Base-by-base conservation (phyloP, 2,113 vertebrate genomes). In the Takifugu flavidus region DNA sequence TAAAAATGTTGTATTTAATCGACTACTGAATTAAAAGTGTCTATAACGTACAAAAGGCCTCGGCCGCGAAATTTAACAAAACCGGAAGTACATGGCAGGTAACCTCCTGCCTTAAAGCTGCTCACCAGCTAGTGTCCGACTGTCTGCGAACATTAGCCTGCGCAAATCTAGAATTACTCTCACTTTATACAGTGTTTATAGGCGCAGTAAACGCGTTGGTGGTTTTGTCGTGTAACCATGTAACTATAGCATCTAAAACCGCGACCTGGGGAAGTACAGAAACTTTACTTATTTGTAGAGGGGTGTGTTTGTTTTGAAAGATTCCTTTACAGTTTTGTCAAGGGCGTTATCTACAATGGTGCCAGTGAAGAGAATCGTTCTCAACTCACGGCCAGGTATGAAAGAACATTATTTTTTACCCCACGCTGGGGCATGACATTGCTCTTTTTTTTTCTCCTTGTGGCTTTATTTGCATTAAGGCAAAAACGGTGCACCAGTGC, bases 351-450 rank as follows among this genome's bases (percentile, higher is more conserved):
- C 34, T 39, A 2, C 34, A 39, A 39, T 34, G 13, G 87, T 90
- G 77, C 79, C 65, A 8, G 82, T 93, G 65, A 88, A 92, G 69
- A 91, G 91, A 89, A 90, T 96, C 13, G 88, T 96, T 29, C 72
- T 98, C 62, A 85, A 88, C 74, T 95, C 93, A 31, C 88, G 93
- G 47, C 95, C 94, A 31, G 95, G 96, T 98, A 89, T 5, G 89
- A 87, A 46, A 59, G n/a, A 47, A 47, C 45, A 7, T 47, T 14
- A 2, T 3, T 46, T 46, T 15, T 26, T 13, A 26, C 20, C 7
- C 34, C 34, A 39, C 34, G 11, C 7, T 39, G 11, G 34, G 34
- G 7, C 34, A 39, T 11, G 31, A 34, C 31, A 34, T 34, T 34
- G 31, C 31, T 34, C 8, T 7, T 45, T 25, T 42, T 14, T 57